Percentiles rank a stretch among this genome's conserved stretches.
Evolutionary conservation across 2,888 invertebrate genomes (phyloP).

Genomic region (Meloe dianella): DNA sequence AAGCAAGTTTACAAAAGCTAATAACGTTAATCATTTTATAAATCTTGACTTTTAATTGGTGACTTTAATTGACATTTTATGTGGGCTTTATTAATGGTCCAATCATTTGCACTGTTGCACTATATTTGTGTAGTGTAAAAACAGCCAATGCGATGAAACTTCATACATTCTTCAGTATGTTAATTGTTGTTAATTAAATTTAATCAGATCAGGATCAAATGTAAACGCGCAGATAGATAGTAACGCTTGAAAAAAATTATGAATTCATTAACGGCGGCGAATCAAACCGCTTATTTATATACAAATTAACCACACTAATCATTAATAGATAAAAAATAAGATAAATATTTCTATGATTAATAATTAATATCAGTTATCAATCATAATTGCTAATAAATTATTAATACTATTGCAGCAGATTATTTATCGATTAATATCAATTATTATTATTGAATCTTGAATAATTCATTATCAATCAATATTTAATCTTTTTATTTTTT

Average conservation of each 20-base stretch:
- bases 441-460: background rate
- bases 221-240: no score
- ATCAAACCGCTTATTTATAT: background rate
- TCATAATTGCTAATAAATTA: background rate
- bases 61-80: constrained; percentile 56
- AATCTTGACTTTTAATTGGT: constrained; percentile 57
- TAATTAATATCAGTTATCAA: background rate
- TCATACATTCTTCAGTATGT: background rate
- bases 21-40: constrained; percentile 54
- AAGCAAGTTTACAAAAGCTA: constrained; percentile 54
- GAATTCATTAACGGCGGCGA: no score
- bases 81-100: constrained; percentile 48
- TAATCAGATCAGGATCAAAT: background rate
- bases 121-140: background rate
- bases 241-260: no score
- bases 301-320: background rate
- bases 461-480: background rate
- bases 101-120: constrained; percentile 29
- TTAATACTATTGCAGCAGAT: background rate
- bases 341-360: background rate
- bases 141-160: background rate
- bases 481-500: background rate
- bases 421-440: background rate
- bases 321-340: no score
- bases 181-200: constrained; percentile 4